Conservation (phyloP, 2,113 vertebrate species). For the Lepus europaeus region DNA sequence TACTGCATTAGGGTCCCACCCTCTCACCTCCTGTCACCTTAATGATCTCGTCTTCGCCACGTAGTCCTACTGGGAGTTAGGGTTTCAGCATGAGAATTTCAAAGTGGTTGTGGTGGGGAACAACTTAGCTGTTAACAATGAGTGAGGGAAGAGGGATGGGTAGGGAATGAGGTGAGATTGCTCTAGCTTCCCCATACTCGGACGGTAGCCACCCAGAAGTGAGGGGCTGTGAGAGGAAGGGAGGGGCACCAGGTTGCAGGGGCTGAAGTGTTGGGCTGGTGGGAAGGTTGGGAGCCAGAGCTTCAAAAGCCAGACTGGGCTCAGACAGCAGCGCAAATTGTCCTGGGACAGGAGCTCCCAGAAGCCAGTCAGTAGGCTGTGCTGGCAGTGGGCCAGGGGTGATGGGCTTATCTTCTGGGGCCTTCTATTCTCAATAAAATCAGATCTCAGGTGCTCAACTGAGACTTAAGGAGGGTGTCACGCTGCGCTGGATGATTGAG, state of each 20-base stretch:
- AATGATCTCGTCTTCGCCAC: background rate
- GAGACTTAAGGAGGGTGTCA: background rate
- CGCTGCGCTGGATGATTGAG: background rate
- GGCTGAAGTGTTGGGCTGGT: no score
- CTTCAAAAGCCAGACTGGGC: background rate
- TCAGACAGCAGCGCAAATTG: fast-evolving
- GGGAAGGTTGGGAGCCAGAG: background rate
- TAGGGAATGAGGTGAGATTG: background rate
- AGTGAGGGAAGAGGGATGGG: background rate
- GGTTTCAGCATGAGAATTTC: background rate
- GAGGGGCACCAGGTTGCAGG: background rate
- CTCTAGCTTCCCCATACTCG: background rate
- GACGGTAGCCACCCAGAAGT: background rate
- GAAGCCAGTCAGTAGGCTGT: no score
- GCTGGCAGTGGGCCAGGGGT: fast-evolving
- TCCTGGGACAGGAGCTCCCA: background rate
- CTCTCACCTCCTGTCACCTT: background rate
- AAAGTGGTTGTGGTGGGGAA: background rate
- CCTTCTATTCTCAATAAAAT: background rate
- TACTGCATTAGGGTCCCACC: no score
- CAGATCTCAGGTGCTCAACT: background rate
- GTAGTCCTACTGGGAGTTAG: background rate
- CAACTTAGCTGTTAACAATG: background rate
- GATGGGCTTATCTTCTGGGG: background rate
- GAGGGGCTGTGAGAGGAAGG: background rate